phyloP scores from a whole-genome alignment of 2,113 vertebrate genomes.

The Scomber colias region DNA sequence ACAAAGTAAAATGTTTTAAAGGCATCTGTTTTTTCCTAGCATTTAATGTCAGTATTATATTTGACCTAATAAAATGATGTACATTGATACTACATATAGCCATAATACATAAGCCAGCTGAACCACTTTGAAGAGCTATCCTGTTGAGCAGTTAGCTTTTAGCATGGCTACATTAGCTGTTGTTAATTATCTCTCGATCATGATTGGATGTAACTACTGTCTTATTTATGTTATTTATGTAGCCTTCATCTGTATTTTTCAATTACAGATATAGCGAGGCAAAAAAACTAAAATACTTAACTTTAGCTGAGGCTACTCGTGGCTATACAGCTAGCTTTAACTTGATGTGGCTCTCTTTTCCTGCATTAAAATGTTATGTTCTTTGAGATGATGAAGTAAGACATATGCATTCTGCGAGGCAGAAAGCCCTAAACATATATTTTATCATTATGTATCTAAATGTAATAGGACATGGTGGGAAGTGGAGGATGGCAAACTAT shows the following conservation, averaged over 20 bases:
- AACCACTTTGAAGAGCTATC: too few relatives aligned
- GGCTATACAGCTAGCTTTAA: background rate
- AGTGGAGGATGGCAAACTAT: constrained; percentile 2
- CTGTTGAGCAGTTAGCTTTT: too few relatives aligned
- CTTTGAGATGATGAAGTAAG: background rate
- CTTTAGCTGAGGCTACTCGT: background rate
- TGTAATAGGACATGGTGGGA: constrained; percentile 7
- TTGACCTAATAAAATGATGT: too few relatives aligned
- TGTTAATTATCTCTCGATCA: too few relatives aligned
- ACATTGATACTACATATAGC: too few relatives aligned
- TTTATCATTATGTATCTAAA: constrained; percentile 22
- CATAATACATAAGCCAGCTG: too few relatives aligned
- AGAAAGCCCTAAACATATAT: constrained; percentile 25
- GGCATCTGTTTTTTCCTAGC: too few relatives aligned
- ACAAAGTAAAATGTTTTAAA: too few relatives aligned
- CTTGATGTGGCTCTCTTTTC: background rate
- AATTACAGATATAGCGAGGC: background rate
- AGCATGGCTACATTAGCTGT: too few relatives aligned
- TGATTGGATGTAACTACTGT: background rate
- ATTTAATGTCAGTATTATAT: too few relatives aligned
- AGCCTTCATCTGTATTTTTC: background rate
- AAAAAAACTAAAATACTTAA: background rate
- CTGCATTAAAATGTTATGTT: background rate
- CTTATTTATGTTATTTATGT: too few relatives aligned
- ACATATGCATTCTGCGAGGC: background rate